Evolutionary conservation across 2,888 invertebrate genomes (phyloP), one percentile per base, ranked within the genome.

Genomic region (Lumbricus terrestris): DNA sequence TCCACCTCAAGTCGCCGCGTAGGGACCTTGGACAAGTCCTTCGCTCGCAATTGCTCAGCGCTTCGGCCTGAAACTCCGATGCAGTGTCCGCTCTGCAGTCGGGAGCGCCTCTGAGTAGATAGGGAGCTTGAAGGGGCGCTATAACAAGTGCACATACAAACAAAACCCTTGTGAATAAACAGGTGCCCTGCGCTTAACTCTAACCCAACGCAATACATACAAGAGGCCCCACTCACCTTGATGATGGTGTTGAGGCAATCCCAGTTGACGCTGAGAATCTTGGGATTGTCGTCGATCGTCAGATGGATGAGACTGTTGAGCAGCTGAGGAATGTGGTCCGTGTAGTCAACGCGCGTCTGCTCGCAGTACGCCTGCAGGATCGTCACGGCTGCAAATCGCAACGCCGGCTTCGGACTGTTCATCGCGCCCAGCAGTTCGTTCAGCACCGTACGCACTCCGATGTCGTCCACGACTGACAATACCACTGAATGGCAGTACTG

Each of bases 401-500:
- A 34, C 0, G 89, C 40, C 29, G 88, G n/a, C 16, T 90, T 42
- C 4, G 93, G 96, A 96, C 15, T 93, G 42, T 85, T 88, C 37
- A 93, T 93, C 29, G 97, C 96, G 92, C 82, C 90, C 95, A 98
- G 96, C 90, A 98, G 95, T 90, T 97, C 97, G 94, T 98, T 98
- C 95, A 98, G 97, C 16, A 98, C 97, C 85, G 97, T 97, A 69
- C 98, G 96, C 8, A 98, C 97, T 23, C 98, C 98, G 38, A 96
- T 96, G 11, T 95, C 95, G 94, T 98, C 97, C 0, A 96, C 96
- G 4, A 99, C 97, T 0, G 99, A 98, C 93, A 99, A 95, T 92
- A 99, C 97, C 82, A 99, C 99, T 89, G 97, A 97, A 94, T 98
- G 97, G 94, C 98, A 98, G 95, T 98, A 98, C 93, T 97, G 97